Conservation (phyloP, 1,140 invertebrate genomes). For the Ceratitis capitata region DNA sequence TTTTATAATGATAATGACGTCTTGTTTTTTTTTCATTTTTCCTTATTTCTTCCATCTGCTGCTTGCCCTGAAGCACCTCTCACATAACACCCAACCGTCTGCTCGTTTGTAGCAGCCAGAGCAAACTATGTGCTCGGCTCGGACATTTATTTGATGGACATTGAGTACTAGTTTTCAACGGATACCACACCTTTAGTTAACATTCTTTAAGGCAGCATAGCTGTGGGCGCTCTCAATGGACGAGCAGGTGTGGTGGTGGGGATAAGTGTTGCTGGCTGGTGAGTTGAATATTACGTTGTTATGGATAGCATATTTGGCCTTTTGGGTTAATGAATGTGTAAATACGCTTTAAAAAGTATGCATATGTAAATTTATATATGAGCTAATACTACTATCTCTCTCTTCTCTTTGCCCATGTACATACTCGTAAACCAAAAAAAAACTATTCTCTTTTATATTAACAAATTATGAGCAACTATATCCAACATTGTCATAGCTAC, state of each 20-base stretch:
- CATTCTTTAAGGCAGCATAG: background rate
- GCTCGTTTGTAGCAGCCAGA: background rate
- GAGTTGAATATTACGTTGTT: background rate
- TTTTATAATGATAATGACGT: conserved; percentile 14
- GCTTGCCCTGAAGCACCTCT: background rate
- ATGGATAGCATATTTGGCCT: background rate
- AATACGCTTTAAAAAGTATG: background rate
- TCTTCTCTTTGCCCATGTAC: too few species aligned
- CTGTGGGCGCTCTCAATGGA: background rate
- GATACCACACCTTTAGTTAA: background rate
- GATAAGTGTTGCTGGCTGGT: background rate
- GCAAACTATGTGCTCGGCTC: background rate
- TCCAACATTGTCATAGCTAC: background rate
- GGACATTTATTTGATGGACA: background rate
- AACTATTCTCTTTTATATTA: background rate
- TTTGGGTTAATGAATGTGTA: conserved; percentile 7
- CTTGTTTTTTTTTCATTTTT: background rate
- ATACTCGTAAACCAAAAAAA: background rate
- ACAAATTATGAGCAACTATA: conserved; percentile 13
- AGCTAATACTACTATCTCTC: background rate
- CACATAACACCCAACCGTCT: background rate
- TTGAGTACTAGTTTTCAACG: background rate
- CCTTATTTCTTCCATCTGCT: background rate
- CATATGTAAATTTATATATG: background rate
- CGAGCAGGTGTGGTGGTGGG: background rate